Conservation (phyloP, 1,140 invertebrate genomes). For the Diprion similis region DNA sequence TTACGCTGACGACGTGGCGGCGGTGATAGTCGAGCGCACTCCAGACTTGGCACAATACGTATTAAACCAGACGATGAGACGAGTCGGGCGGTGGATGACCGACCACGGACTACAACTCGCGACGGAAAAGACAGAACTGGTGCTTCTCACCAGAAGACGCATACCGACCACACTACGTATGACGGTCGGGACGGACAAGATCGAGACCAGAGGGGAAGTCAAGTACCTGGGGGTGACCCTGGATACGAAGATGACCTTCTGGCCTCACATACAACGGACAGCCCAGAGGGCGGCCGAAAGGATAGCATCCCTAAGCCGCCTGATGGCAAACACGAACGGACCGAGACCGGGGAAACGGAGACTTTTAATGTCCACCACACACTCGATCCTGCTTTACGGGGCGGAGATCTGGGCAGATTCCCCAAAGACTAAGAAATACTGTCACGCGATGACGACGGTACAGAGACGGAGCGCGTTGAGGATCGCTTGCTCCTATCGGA, state of each 20-base stretch:
- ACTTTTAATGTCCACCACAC: too few species aligned
- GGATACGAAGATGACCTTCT: background rate
- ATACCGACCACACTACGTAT: slow-evolving; percentile 2
- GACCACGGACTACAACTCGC: background rate
- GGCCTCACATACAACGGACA: background rate
- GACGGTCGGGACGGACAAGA: background rate
- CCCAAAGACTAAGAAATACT: too few species aligned
- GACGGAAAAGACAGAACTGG: slow-evolving; percentile 27
- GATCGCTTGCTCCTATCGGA: background rate
- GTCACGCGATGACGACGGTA: background rate
- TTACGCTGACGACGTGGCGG: too few species aligned
- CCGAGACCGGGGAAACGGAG: too few species aligned
- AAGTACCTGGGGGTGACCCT: slow-evolving; percentile 26
- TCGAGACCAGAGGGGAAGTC: background rate
- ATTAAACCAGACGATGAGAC: background rate
- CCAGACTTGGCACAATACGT: background rate
- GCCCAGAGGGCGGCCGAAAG: background rate
- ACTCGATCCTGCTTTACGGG: too few species aligned
- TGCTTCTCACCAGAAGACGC: slow-evolving; percentile 24
- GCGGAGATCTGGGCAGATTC: too few species aligned
- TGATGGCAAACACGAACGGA: too few species aligned
- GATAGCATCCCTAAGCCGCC: too few species aligned
- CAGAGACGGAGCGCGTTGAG: background rate
- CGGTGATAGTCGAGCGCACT: slow-evolving; percentile 9
- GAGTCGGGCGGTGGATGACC: slow-evolving; percentile 26